Evolutionary conservation across 2,888 invertebrate species (phyloP), one percentile per base, ranked within the genome.

Genomic region (Callimorpha dominula): DNA sequence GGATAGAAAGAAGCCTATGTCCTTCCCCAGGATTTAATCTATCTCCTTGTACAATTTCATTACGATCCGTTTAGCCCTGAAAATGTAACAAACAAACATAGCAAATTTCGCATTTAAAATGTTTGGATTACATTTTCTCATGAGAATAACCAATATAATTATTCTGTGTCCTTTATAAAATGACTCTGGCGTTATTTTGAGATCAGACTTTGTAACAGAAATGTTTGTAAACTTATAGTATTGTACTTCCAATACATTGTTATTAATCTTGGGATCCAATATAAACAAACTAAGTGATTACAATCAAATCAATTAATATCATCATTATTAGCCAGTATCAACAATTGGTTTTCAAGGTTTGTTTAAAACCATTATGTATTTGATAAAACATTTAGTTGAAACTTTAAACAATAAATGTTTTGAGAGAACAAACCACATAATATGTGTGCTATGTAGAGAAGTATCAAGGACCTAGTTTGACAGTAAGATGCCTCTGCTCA

Each of bases 231-330:
- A 65, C 49, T 20, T 14, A 8, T 15, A 8, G 49, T 15, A 65
- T 65, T 65, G 46, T 46, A 65, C 2, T 46, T 20, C 49, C 9
- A 14, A 49, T 31, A 31, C 20, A 15, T 49, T 65, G 46, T 31
- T 31, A 31, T 65, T 49, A 65, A 57, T 65, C 20, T 65, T 65
- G 15, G 31, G 15, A 31, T 31, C 20, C 14, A 49, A 65, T 49
- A 65, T 65, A 65, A 49, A 65, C 65, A 65, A 54, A n/a, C 54
- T 50, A 49, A 49, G 49, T 31, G 49, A 65, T 65, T 49, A 46
- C 31, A 65, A 49, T 65, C 20, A 49, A 15, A 49, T 15, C 14
- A 4, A 49, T 49, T 49, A 14, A 20, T 49, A 65, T 20, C 49
- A 20, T 65, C 7, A n/a, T 65, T 46, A 65, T 49, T 46, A 20